phyloP scores from a whole-genome alignment of 1,140 invertebrate species.

The Zaprionus vittiger region DNA sequence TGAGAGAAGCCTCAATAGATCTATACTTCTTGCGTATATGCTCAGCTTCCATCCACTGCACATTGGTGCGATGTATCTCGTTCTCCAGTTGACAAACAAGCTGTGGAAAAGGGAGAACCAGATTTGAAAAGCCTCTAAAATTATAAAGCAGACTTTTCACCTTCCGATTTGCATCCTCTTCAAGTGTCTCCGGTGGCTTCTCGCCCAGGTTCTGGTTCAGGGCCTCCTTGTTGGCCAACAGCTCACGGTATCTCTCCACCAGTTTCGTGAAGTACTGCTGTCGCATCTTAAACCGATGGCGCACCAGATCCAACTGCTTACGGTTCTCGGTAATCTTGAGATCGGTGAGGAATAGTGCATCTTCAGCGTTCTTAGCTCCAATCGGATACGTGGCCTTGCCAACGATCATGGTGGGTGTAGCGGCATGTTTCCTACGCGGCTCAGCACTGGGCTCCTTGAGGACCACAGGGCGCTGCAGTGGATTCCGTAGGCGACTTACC shows the following conservation, averaged over 20 bases:
- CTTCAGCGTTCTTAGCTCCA: slow-evolving; percentile 85
- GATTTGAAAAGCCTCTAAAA: neutral
- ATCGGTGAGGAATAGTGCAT: slow-evolving; percentile 88
- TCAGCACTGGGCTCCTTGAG: slow-evolving; percentile 62
- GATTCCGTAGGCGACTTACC: slow-evolving; percentile 85
- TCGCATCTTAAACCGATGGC: slow-evolving; percentile 88
- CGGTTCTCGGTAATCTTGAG: slow-evolving; percentile 90
- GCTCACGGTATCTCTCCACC: slow-evolving; percentile 87
- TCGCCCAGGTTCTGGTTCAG: slow-evolving; percentile 83
- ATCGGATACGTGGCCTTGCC: slow-evolving; percentile 79
- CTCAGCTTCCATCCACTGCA: slow-evolving; percentile 92
- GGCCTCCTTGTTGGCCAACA: slow-evolving; percentile 84
- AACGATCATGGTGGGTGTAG: slow-evolving; percentile 71
- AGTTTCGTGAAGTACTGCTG: slow-evolving; percentile 86
- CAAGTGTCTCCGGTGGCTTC: slow-evolving; percentile 85
- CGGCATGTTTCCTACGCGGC: slow-evolving; percentile 47
- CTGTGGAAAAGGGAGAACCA: slow-evolving; percentile 76
- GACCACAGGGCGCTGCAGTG: slow-evolving; percentile 67
- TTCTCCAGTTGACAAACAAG: slow-evolving; percentile 90
- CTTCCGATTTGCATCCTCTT: slow-evolving; percentile 83
- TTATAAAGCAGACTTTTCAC: slow-evolving; percentile 23
- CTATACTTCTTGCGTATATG: slow-evolving; percentile 91
- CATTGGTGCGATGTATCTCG: slow-evolving; percentile 90
- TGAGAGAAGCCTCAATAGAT: slow-evolving; percentile 89
- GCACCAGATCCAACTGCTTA: slow-evolving; percentile 90